Percentiles rank a stretch among this genome's conserved stretches.
These are phyloP conservation scores for Chamaetylas fuelleborni DNA, from an alignment of 2,113 vertebrate species.

Conservation along the genomic window DNA sequence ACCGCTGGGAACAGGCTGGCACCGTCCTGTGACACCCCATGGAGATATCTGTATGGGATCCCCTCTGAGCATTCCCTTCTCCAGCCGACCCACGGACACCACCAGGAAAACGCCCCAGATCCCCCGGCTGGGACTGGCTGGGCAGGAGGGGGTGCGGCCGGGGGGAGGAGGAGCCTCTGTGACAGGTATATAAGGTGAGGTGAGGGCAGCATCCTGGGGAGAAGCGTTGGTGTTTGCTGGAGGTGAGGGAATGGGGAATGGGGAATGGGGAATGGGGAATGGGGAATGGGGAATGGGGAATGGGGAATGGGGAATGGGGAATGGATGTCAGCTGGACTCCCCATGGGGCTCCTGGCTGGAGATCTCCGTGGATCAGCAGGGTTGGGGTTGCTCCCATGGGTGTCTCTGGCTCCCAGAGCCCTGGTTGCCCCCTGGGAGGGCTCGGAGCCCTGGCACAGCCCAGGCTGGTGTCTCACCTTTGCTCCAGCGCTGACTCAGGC, in stretches of 20 bases:
- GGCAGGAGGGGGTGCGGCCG: not conserved
- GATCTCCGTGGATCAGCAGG: rapidly evolving
- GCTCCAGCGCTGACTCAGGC: constrained; percentile 9
- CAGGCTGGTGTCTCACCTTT: not conserved
- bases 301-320: too few species aligned
- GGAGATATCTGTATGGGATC: too few species aligned
- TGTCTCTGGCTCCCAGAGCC: not conserved
- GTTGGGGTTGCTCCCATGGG: rapidly evolving
- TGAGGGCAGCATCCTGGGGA: rapidly evolving
- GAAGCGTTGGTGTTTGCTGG: rapidly evolving
- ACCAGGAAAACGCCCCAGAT: too few species aligned
- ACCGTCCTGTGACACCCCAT: too few species aligned
- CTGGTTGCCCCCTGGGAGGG: rapidly evolving
- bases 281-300: too few species aligned
- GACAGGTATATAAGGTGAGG: not conserved
- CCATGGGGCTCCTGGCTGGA: not conserved
- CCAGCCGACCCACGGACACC: too few species aligned
- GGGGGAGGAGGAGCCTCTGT: not conserved
- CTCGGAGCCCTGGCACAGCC: rapidly evolving
- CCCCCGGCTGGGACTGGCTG: not conserved
- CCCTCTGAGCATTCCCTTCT: too few species aligned
- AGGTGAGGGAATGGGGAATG: not conserved
- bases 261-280: too few species aligned
- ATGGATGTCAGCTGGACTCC: rapidly evolving
- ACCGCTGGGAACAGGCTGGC: too few species aligned